These are phyloP conservation scores for Protonibea diacanthus DNA, from an alignment of 2,797 vertebrate species.

Conservation along the genomic window DNA sequence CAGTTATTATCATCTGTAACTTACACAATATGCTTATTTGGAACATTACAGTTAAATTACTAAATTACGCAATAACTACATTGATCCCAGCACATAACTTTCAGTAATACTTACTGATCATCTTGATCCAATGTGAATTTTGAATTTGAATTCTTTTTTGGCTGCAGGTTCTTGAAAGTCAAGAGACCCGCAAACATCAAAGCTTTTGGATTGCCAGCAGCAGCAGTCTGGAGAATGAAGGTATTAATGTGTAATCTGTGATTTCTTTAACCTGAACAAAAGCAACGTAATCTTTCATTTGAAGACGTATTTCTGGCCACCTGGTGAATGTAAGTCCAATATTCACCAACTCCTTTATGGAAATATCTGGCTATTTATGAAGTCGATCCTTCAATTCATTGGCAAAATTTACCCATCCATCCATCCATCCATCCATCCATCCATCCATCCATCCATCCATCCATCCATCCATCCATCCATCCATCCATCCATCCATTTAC, in stretches of 20 bases:
- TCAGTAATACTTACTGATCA: conserved; percentile 7
- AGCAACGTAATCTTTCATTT: background rate
- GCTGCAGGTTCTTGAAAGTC: conserved; percentile 7
- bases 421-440: too few relatives aligned
- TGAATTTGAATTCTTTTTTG: too few relatives aligned
- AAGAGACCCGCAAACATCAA: background rate
- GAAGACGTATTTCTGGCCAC: background rate
- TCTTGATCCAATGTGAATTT: background rate
- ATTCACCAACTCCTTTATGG: background rate
- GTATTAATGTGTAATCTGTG: background rate
- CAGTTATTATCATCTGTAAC: background rate
- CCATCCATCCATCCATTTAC: background rate
- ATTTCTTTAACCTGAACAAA: conserved; percentile 4
- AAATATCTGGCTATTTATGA: background rate
- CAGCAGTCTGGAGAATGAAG: background rate
- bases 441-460: background rate
- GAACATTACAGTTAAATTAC: background rate
- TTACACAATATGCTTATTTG: conserved; percentile 14
- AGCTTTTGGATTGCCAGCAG: background rate
- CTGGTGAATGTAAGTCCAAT: background rate
- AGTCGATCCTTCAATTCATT: background rate
- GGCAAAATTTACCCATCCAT: background rate
- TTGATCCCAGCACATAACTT: background rate
- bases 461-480: background rate
- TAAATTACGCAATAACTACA: background rate